phyloP scores from a whole-genome alignment of 2,888 invertebrate genomes.

The Philaethria dido region DNA sequence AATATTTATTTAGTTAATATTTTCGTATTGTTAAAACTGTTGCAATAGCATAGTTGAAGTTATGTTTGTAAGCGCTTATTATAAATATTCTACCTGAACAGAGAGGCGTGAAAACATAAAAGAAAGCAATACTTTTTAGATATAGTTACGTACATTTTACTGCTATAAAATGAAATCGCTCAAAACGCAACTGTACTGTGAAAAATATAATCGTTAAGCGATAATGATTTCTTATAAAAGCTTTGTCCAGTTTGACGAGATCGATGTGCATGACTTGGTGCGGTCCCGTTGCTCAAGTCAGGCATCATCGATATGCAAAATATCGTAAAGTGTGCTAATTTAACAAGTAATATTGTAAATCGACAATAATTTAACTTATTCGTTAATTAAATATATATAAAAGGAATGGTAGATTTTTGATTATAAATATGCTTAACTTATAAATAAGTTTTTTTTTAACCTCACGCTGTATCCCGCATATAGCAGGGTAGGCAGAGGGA shows the following conservation, averaged over 20 bases:
- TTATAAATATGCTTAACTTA: too few species aligned
- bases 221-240: slow-evolving; percentile 22
- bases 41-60: too few species aligned
- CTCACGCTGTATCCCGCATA: too few species aligned
- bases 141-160: slow-evolving; percentile 1
- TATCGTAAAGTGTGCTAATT: slow-evolving; percentile 17
- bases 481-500: too few species aligned
- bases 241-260: slow-evolving; percentile 22
- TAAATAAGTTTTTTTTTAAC: too few species aligned
- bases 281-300: slow-evolving; percentile 29
- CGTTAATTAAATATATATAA: not conserved
- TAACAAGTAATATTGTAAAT: not conserved
- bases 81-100: not conserved
- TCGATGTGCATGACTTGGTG: slow-evolving; percentile 27
- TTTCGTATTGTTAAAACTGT: too few species aligned
- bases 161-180: slow-evolving; percentile 9
- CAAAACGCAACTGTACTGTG: slow-evolving; percentile 20
- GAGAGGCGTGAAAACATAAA: not conserved
- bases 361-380: not conserved
- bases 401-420: too few species aligned
- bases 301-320: slow-evolving; percentile 21
- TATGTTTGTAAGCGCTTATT: not conserved
- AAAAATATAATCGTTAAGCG: slow-evolving; percentile 26
- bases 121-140: not conserved
- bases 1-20: too few species aligned